These are phyloP conservation scores for Alosa alosa DNA, from an alignment of 2,113 vertebrate species.

Conservation along the genomic window DNA sequence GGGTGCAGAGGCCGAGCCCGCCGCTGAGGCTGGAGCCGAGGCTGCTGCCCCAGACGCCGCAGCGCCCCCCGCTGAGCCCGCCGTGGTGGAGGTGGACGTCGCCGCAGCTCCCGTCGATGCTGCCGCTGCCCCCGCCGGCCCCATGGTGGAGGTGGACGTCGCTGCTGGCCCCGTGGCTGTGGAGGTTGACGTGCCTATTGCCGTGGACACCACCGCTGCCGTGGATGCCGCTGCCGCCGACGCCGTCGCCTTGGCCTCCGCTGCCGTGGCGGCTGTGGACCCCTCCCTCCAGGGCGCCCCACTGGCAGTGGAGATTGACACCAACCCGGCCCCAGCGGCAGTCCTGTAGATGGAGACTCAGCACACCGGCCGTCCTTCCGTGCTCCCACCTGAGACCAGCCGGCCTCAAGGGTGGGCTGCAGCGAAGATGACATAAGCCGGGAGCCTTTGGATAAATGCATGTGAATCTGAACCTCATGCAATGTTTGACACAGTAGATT, in stretches of 20 bases:
- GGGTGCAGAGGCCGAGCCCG: background rate
- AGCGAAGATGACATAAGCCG: background rate
- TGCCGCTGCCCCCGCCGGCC: background rate
- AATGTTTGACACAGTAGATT: background rate
- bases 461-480: background rate
- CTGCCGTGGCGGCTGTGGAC: background rate
- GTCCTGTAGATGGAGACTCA: background rate
- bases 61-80: conserved; percentile 14
- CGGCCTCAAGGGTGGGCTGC: background rate
- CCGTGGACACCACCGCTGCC: conserved; percentile 14
- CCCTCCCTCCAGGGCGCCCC: conserved; percentile 7
- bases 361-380: background rate
- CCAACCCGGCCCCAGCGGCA: background rate
- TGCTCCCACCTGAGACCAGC: background rate
- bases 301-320: conserved; percentile 18
- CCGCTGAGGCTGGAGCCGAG: conserved; percentile 50
- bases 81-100: conserved; percentile 3
- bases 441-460: background rate
- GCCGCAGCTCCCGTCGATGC: background rate
- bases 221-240: conserved; percentile 11
- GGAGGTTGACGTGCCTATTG: background rate
- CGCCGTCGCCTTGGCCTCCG: conserved; percentile 27
- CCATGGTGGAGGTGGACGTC: background rate
- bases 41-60: conserved; percentile 31
- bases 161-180: conserved; percentile 10